Percentiles rank a stretch among this genome's conserved stretches.
Conservation (phyloP, 2,113 vertebrate genomes). For the Petaurus breviceps region DNA sequence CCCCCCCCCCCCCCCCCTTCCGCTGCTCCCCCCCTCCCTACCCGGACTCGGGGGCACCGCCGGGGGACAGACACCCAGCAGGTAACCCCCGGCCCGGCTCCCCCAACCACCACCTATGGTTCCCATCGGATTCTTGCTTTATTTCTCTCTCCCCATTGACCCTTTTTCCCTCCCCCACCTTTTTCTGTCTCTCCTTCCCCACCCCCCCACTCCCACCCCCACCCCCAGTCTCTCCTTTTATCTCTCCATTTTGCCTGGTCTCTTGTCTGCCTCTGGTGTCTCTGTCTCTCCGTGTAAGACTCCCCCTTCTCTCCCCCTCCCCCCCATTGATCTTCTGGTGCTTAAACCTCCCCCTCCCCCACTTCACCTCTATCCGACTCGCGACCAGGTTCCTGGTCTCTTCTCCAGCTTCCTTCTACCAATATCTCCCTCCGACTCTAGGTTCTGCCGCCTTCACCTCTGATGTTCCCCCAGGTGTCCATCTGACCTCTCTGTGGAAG, state of each 20-base stretch:
- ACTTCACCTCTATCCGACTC: not conserved
- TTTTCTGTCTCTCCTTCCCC: conserved; percentile 46
- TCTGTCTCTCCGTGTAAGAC: conserved; percentile 61
- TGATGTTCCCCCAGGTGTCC: conserved; percentile 61
- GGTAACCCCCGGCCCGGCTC: conserved; percentile 75
- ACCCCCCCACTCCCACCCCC: no score
- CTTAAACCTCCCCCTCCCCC: not conserved
- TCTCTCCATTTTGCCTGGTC: conserved; percentile 21
- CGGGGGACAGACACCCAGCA: conserved; percentile 81
- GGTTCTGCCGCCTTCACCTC: conserved; percentile 52
- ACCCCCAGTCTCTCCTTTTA: not conserved
- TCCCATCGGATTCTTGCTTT: conserved; percentile 52
- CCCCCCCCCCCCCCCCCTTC: conserved; percentile 54
- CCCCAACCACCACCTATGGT: conserved; percentile 59
- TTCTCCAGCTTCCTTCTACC: not conserved
- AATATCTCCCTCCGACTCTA: conserved; percentile 35
- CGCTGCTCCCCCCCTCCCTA: conserved; percentile 60
- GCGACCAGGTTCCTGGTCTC: not conserved
- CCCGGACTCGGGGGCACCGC: conserved; percentile 80
- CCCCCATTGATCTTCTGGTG: conserved; percentile 42
- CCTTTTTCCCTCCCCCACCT: conserved; percentile 22
- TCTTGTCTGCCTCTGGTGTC: conserved; percentile 67
- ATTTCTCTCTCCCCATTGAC: conserved; percentile 64
- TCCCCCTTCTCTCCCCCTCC: conserved; percentile 43
- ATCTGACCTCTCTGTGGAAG: conserved; percentile 60